phyloP scores from a whole-genome alignment of 2,888 invertebrate genomes.

The Tuta absoluta region DNA sequence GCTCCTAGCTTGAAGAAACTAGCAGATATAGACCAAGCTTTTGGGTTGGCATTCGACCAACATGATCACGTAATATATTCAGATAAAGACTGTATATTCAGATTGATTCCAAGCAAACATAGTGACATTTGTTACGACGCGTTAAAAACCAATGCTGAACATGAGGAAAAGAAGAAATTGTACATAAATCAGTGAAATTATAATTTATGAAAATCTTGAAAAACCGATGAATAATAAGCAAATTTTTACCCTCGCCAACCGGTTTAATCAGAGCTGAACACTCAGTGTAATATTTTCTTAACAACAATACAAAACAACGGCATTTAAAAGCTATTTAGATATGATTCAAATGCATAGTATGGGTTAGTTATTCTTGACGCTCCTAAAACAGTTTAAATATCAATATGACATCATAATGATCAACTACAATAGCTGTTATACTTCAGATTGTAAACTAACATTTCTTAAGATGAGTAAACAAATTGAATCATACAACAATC shows the following conservation, averaged over 20 bases:
- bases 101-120: slow-evolving; percentile 51
- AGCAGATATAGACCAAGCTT: slow-evolving; percentile 54
- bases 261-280: no score
- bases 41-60: slow-evolving; percentile 66
- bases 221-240: no score
- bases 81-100: slow-evolving; percentile 56
- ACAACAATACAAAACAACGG: no score
- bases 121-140: slow-evolving; percentile 45
- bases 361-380: neutral
- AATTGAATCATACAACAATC: slow-evolving; percentile 1
- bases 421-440: neutral
- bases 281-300: no score
- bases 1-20: slow-evolving; percentile 51
- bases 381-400: neutral
- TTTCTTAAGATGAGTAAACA: neutral
- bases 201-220: no score
- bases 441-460: neutral
- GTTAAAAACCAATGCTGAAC: slow-evolving; percentile 31
- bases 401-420: neutral
- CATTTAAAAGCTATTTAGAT: no score
- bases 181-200: neutral
- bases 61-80: slow-evolving; percentile 61
- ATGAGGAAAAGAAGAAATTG: slow-evolving; percentile 12
- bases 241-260: no score
- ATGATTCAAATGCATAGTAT: neutral